Base-by-base conservation (phyloP, 2,797 vertebrate species). In the Ctenopoma kingsleyae region DNA sequence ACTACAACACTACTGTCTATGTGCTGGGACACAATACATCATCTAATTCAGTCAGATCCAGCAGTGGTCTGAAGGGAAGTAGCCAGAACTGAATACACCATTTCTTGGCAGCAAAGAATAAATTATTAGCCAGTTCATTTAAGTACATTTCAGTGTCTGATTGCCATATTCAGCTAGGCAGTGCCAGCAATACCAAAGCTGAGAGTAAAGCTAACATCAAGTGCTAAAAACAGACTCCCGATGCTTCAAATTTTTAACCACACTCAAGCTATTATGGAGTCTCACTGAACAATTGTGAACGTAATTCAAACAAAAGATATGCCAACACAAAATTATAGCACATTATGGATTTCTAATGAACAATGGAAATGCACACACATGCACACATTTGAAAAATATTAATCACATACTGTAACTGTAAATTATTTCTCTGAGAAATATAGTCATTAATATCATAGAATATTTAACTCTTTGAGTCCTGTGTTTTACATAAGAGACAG, bases 121-220 rank as follows among this genome's bases (percentile, higher is more conserved):
- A 73, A 87, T 87, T 82, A 90, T 89, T 84, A 90, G 81, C 86
- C 85, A 87, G 83, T 85, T 76, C 85, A 83, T 85, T 89, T 86
- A 87, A 87, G 86, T 87, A 86, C 87, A 85, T 87, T 87, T 90
- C 82, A 63, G 57, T 80, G 81, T 89, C 81, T 83, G 85, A 91
- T 85, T 87, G 85, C 88, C 83, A 89, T 76, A 87, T 91, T 89
- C 83, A 85, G 80, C 71, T 53, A 58, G 76, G 57, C 73, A 51
- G 72, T 62, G 73, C 72, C 65, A 71, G 63, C 8, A 70, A 85
- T 68, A 80, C 71, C 84, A 82, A 84, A 84, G 70, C 87, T 88
- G 85, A 86, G 84, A 87, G 85, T 55, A 72, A 74, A 84, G 69
- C 82, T 79, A 78, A 85, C 80, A 88, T 85, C 74, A 87, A 87